Conservation (phyloP, 2,113 vertebrate species). For the Corapipo altera region DNA sequence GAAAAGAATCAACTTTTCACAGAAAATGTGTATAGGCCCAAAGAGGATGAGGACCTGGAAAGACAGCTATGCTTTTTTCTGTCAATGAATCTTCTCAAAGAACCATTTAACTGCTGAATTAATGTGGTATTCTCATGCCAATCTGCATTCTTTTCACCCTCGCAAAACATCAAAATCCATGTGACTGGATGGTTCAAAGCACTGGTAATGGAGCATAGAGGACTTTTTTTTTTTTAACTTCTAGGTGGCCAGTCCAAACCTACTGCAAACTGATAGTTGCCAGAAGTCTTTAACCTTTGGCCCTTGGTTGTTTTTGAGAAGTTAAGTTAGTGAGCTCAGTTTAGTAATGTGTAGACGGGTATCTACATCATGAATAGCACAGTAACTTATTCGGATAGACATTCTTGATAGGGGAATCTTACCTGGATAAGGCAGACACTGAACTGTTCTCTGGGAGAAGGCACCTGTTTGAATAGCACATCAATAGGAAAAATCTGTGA, state of each 20-base stretch:
- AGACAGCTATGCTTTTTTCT: constrained; percentile 57
- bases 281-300: constrained; percentile 7
- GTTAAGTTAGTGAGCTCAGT: not conserved
- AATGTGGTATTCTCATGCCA: constrained; percentile 49
- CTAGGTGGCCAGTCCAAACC: not conserved
- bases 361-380: not conserved
- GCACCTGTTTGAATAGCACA: not conserved
- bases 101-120: constrained; percentile 58
- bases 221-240: not conserved
- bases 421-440: not conserved
- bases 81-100: constrained; percentile 59
- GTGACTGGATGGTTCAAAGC: constrained; percentile 58
- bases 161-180: constrained; percentile 62
- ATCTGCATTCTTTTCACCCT: constrained; percentile 38
- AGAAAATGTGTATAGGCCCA: constrained; percentile 32
- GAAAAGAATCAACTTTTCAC: constrained; percentile 65
- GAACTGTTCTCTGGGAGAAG: not conserved
- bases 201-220: constrained; percentile 31
- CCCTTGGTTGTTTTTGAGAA: constrained; percentile 6
- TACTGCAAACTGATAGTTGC: not conserved
- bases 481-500: not conserved
- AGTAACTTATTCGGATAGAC: not conserved
- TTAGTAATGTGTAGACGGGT: not conserved
- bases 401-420: not conserved
- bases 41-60: constrained; percentile 35